Base-by-base conservation (phyloP, 1,140 invertebrate genomes). In the Plectus sambesii region DNA sequence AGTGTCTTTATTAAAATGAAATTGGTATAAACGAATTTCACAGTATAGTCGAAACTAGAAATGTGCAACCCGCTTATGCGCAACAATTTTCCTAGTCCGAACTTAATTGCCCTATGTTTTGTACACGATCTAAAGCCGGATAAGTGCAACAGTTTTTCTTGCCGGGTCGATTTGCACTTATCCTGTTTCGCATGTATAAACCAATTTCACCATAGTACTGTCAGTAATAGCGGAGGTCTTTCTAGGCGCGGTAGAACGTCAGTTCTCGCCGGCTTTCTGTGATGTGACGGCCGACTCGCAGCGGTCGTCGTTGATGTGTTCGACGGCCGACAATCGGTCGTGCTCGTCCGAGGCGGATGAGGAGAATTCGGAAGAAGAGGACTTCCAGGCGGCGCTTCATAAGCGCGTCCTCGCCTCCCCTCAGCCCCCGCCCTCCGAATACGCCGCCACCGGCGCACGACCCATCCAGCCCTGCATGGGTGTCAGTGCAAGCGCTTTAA, bases 231-330 rank as follows among this genome's bases (percentile, higher is more conserved):
- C 20, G 43, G 22, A 19, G 19, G 47, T 26, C 44, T 49, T 50
- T 25, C 12, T 8, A 22, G 22, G 5, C 20, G 22, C 2, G 55
- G n/a, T n/a, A 56, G 27, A n/a, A n/a, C 33, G 55, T 55, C 25
- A 5, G 9, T 23, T 9, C 47, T 26, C n/a, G 25, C 22, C 51
- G 20, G 22, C 15, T 25, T 23, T 26, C 44, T 49, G 27, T 25
- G 8, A 6, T 19, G 22, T 5, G 39, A 23, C 2, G 55, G 56
- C 35, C 33, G 55, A 56, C 25, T 50, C 46, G 30, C 55, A 56
- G 37, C 45, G 55, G n/a, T 56, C 55, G 15, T 56, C 55, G 2
- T 27, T 56, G 23, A 56, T 56, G 55, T 35, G n/a, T n/a, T 53
- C 37, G 55, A 40, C 48, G 42, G 55, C 54, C 47, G 53, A 56